Evolutionary conservation across 2,113 vertebrate genomes (phyloP).

Genomic region (Neolamprologus longior): DNA sequence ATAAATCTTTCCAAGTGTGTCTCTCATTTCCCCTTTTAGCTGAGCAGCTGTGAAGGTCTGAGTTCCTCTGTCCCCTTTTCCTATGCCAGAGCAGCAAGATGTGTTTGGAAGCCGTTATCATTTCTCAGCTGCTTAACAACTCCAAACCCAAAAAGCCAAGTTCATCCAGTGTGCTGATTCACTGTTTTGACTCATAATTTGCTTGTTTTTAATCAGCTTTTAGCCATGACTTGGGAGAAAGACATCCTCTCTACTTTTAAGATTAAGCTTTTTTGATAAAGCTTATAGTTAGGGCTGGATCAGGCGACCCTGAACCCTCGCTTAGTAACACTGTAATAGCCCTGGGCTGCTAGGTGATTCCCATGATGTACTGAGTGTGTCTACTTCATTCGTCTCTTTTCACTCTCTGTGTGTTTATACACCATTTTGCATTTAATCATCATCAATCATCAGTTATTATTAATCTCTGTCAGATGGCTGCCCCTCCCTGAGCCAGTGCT

Average conservation of each 20-base stretch:
- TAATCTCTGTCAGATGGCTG: neutral
- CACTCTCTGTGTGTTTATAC: neutral
- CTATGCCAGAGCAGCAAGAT: slow-evolving; percentile 4
- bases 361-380: neutral
- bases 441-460: neutral
- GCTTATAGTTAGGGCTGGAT: neutral
- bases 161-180: neutral
- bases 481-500: neutral
- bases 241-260: neutral
- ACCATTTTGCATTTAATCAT: neutral
- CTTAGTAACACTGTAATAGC: neutral
- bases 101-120: neutral
- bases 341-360: neutral
- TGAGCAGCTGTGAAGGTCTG: slow-evolving; percentile 33
- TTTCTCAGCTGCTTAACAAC: neutral
- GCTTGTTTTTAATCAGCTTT: neutral
- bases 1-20: slow-evolving; percentile 49
- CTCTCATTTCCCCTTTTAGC: slow-evolving; percentile 41
- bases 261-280: neutral
- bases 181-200: neutral
- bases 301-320: neutral
- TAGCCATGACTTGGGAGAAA: neutral
- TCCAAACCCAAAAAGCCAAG: neutral
- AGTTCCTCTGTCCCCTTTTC: slow-evolving; percentile 5
- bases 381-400: neutral